Evolutionary conservation across 1,140 invertebrate genomes (phyloP).

Genomic region (Drosophila rufa): DNA sequence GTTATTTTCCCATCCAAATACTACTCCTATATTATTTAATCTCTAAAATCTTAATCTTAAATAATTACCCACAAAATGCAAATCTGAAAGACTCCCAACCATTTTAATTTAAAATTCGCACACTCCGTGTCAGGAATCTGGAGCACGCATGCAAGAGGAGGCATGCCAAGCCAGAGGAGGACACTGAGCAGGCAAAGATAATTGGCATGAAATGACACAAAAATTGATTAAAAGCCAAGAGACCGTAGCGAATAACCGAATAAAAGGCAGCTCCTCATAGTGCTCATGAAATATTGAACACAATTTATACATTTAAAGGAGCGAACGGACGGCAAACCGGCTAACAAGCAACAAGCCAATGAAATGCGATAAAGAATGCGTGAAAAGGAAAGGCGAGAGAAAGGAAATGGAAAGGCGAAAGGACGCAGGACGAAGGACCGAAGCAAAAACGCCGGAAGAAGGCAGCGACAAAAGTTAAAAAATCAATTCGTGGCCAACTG

Average conservation of each 20-base stretch:
- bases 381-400: slow-evolving; percentile 14
- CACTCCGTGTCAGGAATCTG: slow-evolving; percentile 1
- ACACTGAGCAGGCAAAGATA: slow-evolving; percentile 40
- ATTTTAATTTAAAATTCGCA: slow-evolving; percentile 12
- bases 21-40: no score
- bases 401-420: slow-evolving; percentile 66
- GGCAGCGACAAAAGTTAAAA: slow-evolving; percentile 62
- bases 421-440: slow-evolving; percentile 34
- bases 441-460: slow-evolving; percentile 16
- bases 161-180: slow-evolving; percentile 13
- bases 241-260: slow-evolving; percentile 8
- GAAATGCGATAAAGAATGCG: slow-evolving; percentile 74
- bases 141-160: slow-evolving; percentile 4
- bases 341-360: slow-evolving; percentile 71
- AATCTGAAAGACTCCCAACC: neutral
- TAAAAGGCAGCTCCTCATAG: slow-evolving; percentile 22
- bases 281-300: slow-evolving; percentile 72
- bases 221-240: slow-evolving; percentile 69
- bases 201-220: slow-evolving; percentile 76
- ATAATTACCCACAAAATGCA: neutral
- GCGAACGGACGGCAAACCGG: slow-evolving; percentile 33
- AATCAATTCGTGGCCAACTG: slow-evolving; percentile 82
- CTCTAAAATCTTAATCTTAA: neutral
- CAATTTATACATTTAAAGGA: slow-evolving; percentile 50
- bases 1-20: no score